phyloP scores from a whole-genome alignment of 2,888 invertebrate genomes.

The Idaea biselata region DNA sequence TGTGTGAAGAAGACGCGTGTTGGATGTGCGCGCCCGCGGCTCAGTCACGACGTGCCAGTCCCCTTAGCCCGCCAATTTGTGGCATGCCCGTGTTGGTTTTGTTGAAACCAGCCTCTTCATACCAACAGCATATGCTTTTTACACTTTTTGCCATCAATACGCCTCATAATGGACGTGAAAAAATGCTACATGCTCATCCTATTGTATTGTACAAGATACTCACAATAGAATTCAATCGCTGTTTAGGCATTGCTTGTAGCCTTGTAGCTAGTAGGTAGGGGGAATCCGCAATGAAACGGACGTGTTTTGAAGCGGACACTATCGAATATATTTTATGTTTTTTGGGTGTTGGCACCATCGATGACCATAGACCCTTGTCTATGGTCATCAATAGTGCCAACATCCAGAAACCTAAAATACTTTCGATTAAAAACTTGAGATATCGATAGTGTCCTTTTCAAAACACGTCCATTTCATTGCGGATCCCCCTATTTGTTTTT shows the following conservation, averaged over 20 bases:
- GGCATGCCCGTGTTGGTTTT: slow-evolving; percentile 78
- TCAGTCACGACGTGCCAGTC: slow-evolving; percentile 73
- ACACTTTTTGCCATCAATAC: slow-evolving; percentile 57
- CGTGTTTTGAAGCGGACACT: no score
- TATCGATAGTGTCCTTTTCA: no score
- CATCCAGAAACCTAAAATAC: no score
- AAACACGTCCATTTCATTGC: no score
- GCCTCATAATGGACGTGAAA: slow-evolving; percentile 40
- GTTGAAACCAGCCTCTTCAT: slow-evolving; percentile 76
- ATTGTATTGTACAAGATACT: slow-evolving; percentile 32
- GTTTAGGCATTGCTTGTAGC: not conserved
- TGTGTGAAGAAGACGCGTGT: slow-evolving; percentile 18
- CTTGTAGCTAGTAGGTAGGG: no score
- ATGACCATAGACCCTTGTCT: no score
- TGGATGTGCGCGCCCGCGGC: slow-evolving; percentile 54
- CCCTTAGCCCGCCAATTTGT: slow-evolving; percentile 76
- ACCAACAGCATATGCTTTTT: slow-evolving; percentile 62
- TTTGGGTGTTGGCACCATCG: no score
- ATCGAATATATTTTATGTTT: no score
- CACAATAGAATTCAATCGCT: slow-evolving; percentile 28
- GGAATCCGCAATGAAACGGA: no score
- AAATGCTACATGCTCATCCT: slow-evolving; percentile 40
- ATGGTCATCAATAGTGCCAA: no score
- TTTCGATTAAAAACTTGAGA: no score
- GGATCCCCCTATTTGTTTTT: no score